These are phyloP conservation scores for Ceratina australensis DNA, from an alignment of 1,140 invertebrate species.

Conservation along the genomic window DNA sequence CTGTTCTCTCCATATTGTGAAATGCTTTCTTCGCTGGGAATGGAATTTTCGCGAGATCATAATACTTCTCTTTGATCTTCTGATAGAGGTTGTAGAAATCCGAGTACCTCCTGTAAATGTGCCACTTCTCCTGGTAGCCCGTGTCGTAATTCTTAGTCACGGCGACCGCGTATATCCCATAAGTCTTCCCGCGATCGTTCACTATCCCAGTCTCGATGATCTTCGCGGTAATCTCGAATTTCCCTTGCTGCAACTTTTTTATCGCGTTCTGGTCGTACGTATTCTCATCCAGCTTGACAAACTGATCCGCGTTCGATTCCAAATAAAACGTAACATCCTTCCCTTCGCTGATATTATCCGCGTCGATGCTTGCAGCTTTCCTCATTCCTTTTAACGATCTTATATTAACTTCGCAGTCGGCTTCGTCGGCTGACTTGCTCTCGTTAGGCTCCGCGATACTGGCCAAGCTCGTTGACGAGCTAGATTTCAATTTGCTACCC, in stretches of 20 bases:
- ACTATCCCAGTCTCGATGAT: slow-evolving; percentile 89
- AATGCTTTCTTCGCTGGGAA: slow-evolving; percentile 97
- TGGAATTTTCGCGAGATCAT: slow-evolving; percentile 87
- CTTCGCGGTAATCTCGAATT: slow-evolving; percentile 82
- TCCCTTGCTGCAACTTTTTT: slow-evolving; percentile 81
- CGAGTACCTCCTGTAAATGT: slow-evolving; percentile 91
- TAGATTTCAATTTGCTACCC: slow-evolving; percentile 63
- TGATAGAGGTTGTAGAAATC: slow-evolving; percentile 94
- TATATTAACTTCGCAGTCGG: slow-evolving; percentile 19
- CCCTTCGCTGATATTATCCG: slow-evolving; percentile 60
- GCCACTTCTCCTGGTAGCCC: slow-evolving; percentile 87
- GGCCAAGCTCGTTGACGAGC: slow-evolving; percentile 57
- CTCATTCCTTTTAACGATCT: slow-evolving; percentile 54
- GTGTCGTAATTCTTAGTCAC: slow-evolving; percentile 85
- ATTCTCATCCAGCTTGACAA: slow-evolving; percentile 68
- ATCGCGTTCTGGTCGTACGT: slow-evolving; percentile 73
- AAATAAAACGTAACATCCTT: slow-evolving; percentile 66
- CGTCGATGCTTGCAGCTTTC: slow-evolving; percentile 59
- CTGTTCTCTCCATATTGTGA: slow-evolving; percentile 93
- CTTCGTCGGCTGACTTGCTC: slow-evolving; percentile 54
- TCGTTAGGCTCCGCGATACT: slow-evolving; percentile 57
- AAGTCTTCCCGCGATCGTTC: slow-evolving; percentile 89
- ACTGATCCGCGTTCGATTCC: slow-evolving; percentile 68
- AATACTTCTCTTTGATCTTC: slow-evolving; percentile 90
- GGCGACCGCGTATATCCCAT: slow-evolving; percentile 93